phyloP scores from a whole-genome alignment of 2,888 invertebrate genomes.

The Rhaphigaster nebulosa region DNA sequence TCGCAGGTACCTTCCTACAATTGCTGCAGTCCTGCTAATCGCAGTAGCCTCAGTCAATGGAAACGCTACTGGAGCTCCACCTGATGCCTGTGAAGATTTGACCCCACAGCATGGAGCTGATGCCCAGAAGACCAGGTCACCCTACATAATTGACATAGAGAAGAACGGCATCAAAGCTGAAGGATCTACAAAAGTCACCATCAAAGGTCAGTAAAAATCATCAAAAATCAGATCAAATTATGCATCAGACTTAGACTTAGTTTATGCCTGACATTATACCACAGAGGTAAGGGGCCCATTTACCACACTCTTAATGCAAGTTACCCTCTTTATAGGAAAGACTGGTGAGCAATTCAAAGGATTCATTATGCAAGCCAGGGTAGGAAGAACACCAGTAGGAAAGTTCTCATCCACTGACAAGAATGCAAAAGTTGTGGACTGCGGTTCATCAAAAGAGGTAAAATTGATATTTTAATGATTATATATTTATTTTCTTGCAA shows the following conservation, averaged over 20 bases:
- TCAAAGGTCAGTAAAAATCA: conserved; percentile 57
- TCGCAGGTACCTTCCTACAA: not conserved
- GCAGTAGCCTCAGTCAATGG: conserved; percentile 66
- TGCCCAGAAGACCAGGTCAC: conserved; percentile 72
- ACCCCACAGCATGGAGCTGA: conserved; percentile 76
- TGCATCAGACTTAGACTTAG: not conserved
- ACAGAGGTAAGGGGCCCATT: not conserved
- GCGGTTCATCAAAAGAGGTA: conserved; percentile 72
- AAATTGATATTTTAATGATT: conserved; percentile 67
- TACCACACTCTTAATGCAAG: not conserved
- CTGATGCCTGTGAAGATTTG: conserved; percentile 76
- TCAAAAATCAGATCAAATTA: not conserved
- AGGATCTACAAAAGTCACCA: conserved; percentile 72
- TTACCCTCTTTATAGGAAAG: not conserved
- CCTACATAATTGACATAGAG: conserved; percentile 72
- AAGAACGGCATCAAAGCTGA: conserved; percentile 68
- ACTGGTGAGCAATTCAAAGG: conserved; percentile 72
- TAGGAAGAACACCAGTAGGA: conserved; percentile 75
- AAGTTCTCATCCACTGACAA: conserved; percentile 73
- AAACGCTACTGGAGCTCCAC: conserved; percentile 78
- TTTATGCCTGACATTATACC: not conserved
- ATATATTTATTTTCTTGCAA: not conserved
- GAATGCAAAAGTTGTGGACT: conserved; percentile 72
- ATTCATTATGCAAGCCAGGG: conserved; percentile 77
- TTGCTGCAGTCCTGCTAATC: not conserved